Percentiles rank a stretch among this genome's conserved stretches.
Conservation (phyloP, 2,113 vertebrate genomes). For the Boulengeromyrus knoepffleri region DNA sequence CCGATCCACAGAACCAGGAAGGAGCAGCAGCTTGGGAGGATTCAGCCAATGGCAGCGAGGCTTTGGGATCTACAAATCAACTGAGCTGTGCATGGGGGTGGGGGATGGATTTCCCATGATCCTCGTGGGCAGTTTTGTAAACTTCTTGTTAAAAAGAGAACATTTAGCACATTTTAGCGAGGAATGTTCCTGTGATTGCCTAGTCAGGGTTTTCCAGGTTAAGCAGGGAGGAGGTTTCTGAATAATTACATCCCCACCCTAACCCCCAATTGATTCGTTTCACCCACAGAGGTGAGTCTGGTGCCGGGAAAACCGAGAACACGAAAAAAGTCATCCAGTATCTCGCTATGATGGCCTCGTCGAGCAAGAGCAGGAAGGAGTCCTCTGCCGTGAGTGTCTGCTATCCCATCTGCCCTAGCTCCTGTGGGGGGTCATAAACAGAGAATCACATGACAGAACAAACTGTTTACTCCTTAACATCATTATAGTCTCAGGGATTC, state of each 20-base stretch:
- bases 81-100: background rate
- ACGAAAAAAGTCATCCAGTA: slow-evolving; percentile 90
- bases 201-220: background rate
- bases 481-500: background rate
- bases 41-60: background rate
- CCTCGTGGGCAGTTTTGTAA: background rate
- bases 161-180: background rate
- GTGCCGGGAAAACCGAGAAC: slow-evolving; percentile 68
- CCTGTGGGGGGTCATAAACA: background rate
- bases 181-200: background rate
- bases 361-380: slow-evolving; percentile 89
- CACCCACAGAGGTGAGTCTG: slow-evolving; percentile 84
- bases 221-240: background rate
- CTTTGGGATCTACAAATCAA: background rate
- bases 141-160: background rate
- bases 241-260: background rate
- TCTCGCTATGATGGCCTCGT: slow-evolving; percentile 85
- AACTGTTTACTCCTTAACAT: background rate
- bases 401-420: background rate
- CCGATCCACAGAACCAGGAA: background rate
- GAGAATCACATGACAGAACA: background rate
- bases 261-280: background rate
- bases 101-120: background rate
- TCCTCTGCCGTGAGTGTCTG: slow-evolving; percentile 67
- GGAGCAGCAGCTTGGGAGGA: background rate